Evolutionary conservation across 2,113 vertebrate species (phyloP).

Genomic region (Albula goreensis): DNA sequence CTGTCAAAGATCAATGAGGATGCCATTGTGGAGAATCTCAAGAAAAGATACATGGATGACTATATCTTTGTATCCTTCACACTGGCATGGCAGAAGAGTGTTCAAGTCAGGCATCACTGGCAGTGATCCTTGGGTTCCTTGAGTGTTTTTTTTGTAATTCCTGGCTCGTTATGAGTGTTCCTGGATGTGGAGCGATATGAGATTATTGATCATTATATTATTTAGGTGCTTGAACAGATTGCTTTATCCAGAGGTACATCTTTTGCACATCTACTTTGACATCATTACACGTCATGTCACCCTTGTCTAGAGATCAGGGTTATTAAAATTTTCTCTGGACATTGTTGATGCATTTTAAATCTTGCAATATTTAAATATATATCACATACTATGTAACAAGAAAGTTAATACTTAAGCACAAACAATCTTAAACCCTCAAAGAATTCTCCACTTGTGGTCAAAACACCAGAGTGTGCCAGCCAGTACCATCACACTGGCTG

Average conservation of each 20-base stretch:
- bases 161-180: neutral
- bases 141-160: neutral
- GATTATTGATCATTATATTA: neutral
- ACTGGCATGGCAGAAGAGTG: neutral
- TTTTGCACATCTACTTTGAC: no score
- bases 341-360: no score
- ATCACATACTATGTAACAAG: no score
- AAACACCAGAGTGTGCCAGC: neutral
- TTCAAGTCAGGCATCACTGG: neutral
- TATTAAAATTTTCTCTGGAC: neutral
- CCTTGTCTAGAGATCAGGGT: neutral
- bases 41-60: conserved; percentile 28
- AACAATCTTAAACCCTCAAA: neutral
- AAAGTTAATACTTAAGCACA: neutral
- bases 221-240: neutral
- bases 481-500: neutral
- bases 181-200: neutral
- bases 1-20: conserved; percentile 55
- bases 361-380: no score
- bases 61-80: conserved; percentile 23
- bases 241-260: neutral
- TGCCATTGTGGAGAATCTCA: conserved; percentile 58
- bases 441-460: neutral
- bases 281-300: no score
- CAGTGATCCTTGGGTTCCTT: neutral